A percentile compares a stretch with the other conserved stretches of the same genome.
phyloP scores from a whole-genome alignment of 2,888 invertebrate genomes.

The Drosophila falleni region DNA sequence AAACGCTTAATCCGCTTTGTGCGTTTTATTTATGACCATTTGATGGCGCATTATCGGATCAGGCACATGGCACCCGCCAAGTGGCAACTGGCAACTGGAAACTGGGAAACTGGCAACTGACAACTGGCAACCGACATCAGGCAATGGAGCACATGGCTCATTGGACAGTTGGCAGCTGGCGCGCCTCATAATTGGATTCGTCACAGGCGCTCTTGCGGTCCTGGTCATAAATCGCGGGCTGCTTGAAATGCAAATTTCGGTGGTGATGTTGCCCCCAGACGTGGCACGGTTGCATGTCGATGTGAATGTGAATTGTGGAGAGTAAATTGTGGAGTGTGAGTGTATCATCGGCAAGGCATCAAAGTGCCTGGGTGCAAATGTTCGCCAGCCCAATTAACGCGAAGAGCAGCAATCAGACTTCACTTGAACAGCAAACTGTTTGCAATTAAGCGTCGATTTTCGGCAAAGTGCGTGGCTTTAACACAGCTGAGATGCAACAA shows the following conservation, averaged over 20 bases:
- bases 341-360: slow-evolving; percentile 78
- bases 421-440: slow-evolving; percentile 58
- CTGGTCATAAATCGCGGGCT: slow-evolving; percentile 78
- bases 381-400: slow-evolving; percentile 77
- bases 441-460: slow-evolving; percentile 72
- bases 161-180: slow-evolving; percentile 73
- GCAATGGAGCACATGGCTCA: slow-evolving; percentile 38
- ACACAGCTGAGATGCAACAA: slow-evolving; percentile 8
- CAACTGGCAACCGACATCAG: not conserved
- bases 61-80: slow-evolving; percentile 67
- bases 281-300: slow-evolving; percentile 26
- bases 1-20: slow-evolving; percentile 79
- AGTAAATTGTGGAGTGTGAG: slow-evolving; percentile 19
- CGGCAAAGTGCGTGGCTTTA: slow-evolving; percentile 68
- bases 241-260: slow-evolving; percentile 78
- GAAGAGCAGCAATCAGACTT: slow-evolving; percentile 40
- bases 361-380: slow-evolving; percentile 73
- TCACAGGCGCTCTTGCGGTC: slow-evolving; percentile 65
- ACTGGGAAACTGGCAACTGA: not conserved
- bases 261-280: slow-evolving; percentile 26
- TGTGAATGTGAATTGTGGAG: slow-evolving; percentile 9
- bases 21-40: slow-evolving; percentile 77
- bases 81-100: slow-evolving; percentile 23
- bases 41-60: slow-evolving; percentile 78
- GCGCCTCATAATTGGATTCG: slow-evolving; percentile 81